Conservation (phyloP, 2,888 invertebrate genomes). For the Parnassius glacialis region DNA sequence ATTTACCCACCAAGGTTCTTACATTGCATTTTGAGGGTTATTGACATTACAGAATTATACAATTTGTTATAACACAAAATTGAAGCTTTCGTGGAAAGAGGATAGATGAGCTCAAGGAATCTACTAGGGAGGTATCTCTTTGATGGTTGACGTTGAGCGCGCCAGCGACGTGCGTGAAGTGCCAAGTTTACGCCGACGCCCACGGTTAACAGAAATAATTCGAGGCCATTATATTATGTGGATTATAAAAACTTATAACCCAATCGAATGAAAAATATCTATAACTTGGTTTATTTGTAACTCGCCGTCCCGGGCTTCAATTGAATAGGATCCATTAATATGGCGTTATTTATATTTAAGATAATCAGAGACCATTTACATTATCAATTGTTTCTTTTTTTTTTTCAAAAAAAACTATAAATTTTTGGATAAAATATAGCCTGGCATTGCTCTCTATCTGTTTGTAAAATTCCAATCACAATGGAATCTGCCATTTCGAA, state of each 20-base stretch:
- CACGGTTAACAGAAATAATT: conserved; percentile 58
- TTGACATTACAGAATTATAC: conserved; percentile 71
- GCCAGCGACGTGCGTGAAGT: conserved; percentile 48
- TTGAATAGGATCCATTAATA: no score
- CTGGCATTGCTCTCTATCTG: no score
- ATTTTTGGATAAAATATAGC: no score
- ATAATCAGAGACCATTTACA: no score
- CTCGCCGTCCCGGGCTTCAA: no score
- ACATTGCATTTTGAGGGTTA: conserved; percentile 76
- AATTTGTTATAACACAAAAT: conserved; percentile 56
- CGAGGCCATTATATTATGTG: conserved; percentile 51
- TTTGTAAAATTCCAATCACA: no score
- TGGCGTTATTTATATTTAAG: no score
- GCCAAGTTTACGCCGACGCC: conserved; percentile 68
- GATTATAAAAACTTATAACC: conserved; percentile 31
- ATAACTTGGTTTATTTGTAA: not conserved
- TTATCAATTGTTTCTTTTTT: no score
- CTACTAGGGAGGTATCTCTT: no score
- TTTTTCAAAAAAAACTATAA: no score
- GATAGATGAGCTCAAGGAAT: conserved; percentile 28
- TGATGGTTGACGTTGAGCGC: conserved; percentile 21
- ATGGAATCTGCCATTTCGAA: no score
- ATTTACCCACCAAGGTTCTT: conserved; percentile 72
- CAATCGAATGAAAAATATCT: conserved; percentile 13
- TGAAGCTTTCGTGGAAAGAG: conserved; percentile 44